Evolutionary conservation across 1,140 invertebrate genomes (phyloP), one percentile per base, ranked within the genome.

Genomic region (Philotrypesis tridentata): DNA sequence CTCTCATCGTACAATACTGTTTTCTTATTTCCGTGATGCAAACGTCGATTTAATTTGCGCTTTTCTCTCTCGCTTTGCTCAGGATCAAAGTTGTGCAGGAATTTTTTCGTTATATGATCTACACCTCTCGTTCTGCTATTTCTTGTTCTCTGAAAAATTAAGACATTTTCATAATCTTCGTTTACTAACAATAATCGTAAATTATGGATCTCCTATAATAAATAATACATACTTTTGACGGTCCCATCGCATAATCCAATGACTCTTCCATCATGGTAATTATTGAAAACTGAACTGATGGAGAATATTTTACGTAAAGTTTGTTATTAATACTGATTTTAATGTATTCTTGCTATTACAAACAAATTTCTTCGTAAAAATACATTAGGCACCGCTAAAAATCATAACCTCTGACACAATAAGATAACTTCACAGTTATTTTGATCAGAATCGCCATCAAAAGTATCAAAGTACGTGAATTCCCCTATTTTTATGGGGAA

Each of bases 61-160:
- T 89, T 91, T 60, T 92, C 91, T 60, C 91, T 84, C 75, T 92
- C 90, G 75, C 91, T 92, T 61, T 86, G 88, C 67, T 92, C 90
- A 0, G 91, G 91, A 83, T 92, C 89, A 76, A 92, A 92, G 68
- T 92, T 89, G 48, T 88, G 84, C 8, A 92, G 77, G 75, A 92
- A 92, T 61, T 92, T 90, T 77, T 87, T 87, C 0, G 89, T 87
- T 5, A 89, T 84, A 12, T 79, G 88, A 65, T 90, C 87, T 0
- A 87, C 86, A 0, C 48, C 85, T 61, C 61, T 83, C 29, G 85
- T 87, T 37, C 87, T 85, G 2, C 86, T 83, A 11, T 85, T 86
- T 74, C 90, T 85, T 0, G 86, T 87, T 82, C 77, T 88, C 89
- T 91, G 29, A 25, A 82, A 85, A 65, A 43, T 55, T 21, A 48